Percentiles rank a stretch among this genome's conserved stretches.
Conservation (phyloP, 1,140 invertebrate species). For the Hestina assimilis region DNA sequence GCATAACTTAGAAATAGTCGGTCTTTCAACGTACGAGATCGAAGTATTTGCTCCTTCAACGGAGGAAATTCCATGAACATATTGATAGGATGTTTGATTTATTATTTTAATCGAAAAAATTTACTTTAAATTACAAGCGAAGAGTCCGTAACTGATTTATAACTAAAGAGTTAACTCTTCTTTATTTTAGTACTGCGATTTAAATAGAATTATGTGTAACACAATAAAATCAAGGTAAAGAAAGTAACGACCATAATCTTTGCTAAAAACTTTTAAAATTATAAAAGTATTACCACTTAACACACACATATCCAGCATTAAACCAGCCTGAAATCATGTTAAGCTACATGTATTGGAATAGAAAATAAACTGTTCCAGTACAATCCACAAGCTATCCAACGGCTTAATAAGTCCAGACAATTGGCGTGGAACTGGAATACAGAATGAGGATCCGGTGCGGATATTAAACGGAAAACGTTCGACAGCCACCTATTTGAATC, state of each 20-base stretch:
- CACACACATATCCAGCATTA: too few relatives aligned
- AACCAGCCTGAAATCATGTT: too few relatives aligned
- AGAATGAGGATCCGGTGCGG: constrained; percentile 36
- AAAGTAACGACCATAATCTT: too few relatives aligned
- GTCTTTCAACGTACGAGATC: constrained; percentile 32
- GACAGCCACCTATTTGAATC: constrained; percentile 27
- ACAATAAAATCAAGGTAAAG: too few relatives aligned
- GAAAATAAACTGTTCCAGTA: background rate
- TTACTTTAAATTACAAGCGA: background rate
- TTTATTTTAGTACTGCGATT: too few relatives aligned
- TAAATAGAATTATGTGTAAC: too few relatives aligned
- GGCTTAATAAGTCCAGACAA: constrained; percentile 22
- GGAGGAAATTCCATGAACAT: constrained; percentile 6
- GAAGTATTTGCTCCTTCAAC: constrained; percentile 15
- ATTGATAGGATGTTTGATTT: constrained; percentile 12
- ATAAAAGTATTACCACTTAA: too few relatives aligned
- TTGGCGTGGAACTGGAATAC: constrained; percentile 25
- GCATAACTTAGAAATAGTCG: constrained; percentile 36
- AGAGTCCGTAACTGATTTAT: background rate
- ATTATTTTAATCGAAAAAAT: background rate
- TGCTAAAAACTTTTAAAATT: too few relatives aligned
- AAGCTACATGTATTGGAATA: background rate
- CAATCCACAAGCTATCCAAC: constrained; percentile 1
- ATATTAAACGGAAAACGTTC: constrained; percentile 41
- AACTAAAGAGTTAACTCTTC: too few relatives aligned